These are phyloP conservation scores for Adineta ricciae DNA, from an alignment of 2,888 invertebrate genomes.

Conservation along the genomic window DNA sequence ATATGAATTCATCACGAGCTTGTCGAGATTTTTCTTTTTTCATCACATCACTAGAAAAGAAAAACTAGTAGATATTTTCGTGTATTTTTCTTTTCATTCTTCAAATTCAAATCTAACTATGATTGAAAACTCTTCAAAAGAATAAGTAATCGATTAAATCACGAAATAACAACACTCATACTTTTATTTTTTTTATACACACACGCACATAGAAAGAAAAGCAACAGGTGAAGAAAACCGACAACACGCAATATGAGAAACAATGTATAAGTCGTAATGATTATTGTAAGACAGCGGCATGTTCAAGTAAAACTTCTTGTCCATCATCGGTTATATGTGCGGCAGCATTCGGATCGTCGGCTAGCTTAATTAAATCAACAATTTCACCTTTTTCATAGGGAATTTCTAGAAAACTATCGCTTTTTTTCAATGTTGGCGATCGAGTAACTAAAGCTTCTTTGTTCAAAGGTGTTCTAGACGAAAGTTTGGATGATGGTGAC, in stretches of 20 bases:
- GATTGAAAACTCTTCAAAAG: not conserved
- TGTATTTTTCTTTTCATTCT: not conserved
- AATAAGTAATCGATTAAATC: not conserved
- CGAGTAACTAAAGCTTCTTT: not conserved
- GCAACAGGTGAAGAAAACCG: not conserved
- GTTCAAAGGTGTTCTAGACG: not conserved
- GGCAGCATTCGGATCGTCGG: conserved; percentile 11
- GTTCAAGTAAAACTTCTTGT: conserved; percentile 14
- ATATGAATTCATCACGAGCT: not conserved
- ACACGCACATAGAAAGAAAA: not conserved
- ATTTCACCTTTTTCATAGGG: conserved; percentile 22
- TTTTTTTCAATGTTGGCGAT: conserved; percentile 4
- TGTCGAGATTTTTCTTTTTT: not conserved
- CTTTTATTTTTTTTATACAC: not conserved
- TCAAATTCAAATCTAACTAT: not conserved
- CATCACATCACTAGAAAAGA: not conserved
- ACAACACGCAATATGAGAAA: not conserved
- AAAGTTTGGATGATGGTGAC: too few species aligned
- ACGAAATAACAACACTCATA: not conserved
- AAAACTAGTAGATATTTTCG: not conserved
- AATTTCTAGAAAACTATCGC: conserved; percentile 3
- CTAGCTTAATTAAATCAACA: not conserved
- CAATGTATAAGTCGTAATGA: not conserved
- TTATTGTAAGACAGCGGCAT: not conserved
- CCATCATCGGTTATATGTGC: not conserved